Evolutionary conservation across 2,113 vertebrate species (phyloP), one percentile per base, ranked within the genome.

Genomic region (Ictalurus punctatus): DNA sequence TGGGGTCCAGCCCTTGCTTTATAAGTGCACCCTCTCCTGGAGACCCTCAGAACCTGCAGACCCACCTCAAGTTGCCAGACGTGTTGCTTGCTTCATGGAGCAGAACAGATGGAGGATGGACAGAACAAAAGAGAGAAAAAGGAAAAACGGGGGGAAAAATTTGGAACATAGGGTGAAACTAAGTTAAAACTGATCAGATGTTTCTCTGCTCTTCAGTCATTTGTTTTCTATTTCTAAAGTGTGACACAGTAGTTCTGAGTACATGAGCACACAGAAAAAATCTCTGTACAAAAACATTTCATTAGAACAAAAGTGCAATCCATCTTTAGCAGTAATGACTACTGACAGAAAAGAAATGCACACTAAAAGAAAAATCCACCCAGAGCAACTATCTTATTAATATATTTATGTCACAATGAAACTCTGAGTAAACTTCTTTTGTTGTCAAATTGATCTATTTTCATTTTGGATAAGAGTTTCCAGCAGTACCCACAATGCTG

Each of bases 41-140:
- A 87, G 27, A 73, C 65, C 37, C 58, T 30, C 81, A 90, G 52
- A 63, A 40, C 9, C 65, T 56, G 61, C 83, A 91, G 85, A 89
- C 85, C 82, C 86, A 88, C 86, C 71, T 96, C 93, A 95, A 81
- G 94, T 91, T 90, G 94, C 92, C 67, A 93, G 93, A 93, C 90
- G 93, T 30, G 93, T 96, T 54, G 90, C 96, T 95, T 95, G 93
- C 96, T 96, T 93, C 91, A 90, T 89, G 84, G 91, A 76, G 87
- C 86, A 91, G 52, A 58, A 2, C 76, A 71, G 85, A 91, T 92
- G 89, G 83, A 90, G 9, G 21, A 90, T 83, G 89, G 90, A 91
- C 65, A 90, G 85, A 74, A 86, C 90, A 83, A 86, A 79, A 86
- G 88, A 59, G 86, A 54, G 87, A 71, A 91, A 14, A 79, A 67